phyloP scores from a whole-genome alignment of 2,113 vertebrate genomes.

The Urocolius indicus region DNA sequence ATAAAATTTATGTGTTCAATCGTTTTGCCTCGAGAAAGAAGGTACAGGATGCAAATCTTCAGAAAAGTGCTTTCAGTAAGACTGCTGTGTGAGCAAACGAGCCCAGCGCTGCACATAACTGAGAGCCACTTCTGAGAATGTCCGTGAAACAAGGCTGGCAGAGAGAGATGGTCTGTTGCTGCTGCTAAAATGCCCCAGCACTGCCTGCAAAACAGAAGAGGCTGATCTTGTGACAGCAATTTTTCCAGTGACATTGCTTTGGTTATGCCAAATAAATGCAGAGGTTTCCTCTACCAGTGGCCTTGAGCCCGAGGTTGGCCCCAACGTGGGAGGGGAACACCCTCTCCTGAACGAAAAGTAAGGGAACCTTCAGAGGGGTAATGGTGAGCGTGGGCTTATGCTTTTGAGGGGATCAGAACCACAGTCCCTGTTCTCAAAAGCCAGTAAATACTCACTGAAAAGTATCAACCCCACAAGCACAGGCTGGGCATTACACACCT shows the following conservation, averaged over 20 bases:
- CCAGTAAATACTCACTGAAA: not conserved
- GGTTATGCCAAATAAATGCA: not conserved
- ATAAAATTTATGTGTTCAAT: not conserved
- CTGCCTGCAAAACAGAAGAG: slow-evolving; percentile 51
- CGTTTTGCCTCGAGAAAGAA: not conserved
- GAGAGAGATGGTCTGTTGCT: not conserved
- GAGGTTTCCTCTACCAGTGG: not conserved
- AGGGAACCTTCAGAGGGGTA: accelerated
- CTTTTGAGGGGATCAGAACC: not conserved
- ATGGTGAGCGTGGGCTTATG: not conserved
- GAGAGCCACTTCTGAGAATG: not conserved
- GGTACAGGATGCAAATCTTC: not conserved
- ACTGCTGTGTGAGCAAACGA: not conserved
- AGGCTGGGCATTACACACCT: not conserved
- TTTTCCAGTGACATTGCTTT: not conserved
- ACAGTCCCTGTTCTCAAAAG: not conserved
- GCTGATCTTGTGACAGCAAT: not conserved
- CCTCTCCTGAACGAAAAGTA: not conserved
- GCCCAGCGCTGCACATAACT: not conserved
- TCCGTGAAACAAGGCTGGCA: not conserved
- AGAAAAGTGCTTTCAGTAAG: not conserved
- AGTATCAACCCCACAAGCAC: not conserved
- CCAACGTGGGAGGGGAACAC: accelerated
- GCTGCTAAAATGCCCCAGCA: slow-evolving; percentile 23
- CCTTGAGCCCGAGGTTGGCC: accelerated